Percentiles rank a stretch among this genome's conserved stretches.
Conservation (phyloP, 2,888 invertebrate species). For the Leptopterna dolabrata region DNA sequence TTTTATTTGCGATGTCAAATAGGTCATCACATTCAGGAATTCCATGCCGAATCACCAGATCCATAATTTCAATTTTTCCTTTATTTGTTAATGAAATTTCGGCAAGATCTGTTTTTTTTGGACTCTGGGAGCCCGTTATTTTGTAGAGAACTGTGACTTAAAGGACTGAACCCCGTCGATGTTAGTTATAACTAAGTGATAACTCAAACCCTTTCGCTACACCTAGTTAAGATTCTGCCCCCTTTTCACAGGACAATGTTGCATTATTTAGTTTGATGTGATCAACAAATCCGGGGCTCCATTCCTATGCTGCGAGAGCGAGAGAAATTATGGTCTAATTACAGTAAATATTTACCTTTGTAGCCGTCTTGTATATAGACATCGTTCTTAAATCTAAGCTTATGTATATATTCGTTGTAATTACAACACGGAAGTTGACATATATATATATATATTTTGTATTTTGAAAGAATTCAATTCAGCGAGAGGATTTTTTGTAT, state of each 20-base stretch:
- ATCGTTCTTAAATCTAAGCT: not conserved
- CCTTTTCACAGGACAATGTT: not conserved
- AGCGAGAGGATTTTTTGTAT: constrained; percentile 26
- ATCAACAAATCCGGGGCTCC: not conserved
- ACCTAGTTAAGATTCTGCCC: not conserved
- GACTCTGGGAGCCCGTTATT: not conserved
- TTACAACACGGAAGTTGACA: constrained; percentile 6
- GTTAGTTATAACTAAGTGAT: not conserved
- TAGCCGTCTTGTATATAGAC: not conserved
- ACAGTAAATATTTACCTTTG: not conserved
- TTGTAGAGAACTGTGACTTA: not conserved
- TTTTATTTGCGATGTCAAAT: not conserved
- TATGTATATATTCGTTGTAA: constrained; percentile 35
- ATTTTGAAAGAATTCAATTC: not conserved
- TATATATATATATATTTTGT: constrained; percentile 36
- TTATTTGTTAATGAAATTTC: not conserved
- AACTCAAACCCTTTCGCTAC: not conserved
- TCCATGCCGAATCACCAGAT: not conserved
- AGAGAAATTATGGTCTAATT: not conserved
- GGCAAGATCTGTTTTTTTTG: too few relatives aligned
- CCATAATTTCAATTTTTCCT: not conserved
- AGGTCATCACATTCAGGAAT: not conserved
- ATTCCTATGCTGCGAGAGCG: not conserved
- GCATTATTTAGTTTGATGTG: not conserved
- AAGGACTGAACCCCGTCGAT: not conserved